These are phyloP conservation scores for Crocallis elinguaria DNA, from an alignment of 2,888 invertebrate species.

Conservation along the genomic window DNA sequence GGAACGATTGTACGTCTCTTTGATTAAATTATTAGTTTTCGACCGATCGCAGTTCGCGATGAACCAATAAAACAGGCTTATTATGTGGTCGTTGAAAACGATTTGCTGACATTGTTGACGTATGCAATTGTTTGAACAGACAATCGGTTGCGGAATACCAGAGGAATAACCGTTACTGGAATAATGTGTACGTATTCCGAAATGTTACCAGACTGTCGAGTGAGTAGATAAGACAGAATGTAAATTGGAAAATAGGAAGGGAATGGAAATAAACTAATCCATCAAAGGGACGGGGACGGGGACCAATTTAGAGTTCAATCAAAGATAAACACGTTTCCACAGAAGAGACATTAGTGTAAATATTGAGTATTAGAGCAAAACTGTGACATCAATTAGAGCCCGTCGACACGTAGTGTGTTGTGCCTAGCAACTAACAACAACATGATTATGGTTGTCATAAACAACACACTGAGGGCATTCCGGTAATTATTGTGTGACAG, in stretches of 20 bases:
- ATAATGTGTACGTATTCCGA: neutral
- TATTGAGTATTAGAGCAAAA: constrained; percentile 42
- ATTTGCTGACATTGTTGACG: constrained; percentile 42
- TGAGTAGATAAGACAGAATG: neutral
- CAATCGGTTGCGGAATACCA: neutral
- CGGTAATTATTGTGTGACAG: constrained; percentile 34
- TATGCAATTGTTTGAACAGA: neutral
- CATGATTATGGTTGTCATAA: constrained; percentile 36
- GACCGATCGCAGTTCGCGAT: constrained; percentile 17
- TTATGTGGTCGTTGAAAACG: constrained; percentile 39
- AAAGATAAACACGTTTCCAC: constrained; percentile 19
- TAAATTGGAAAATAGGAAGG: neutral
- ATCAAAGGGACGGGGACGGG: constrained; percentile 16
- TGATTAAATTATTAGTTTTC: constrained; percentile 66
- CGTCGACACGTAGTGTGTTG: constrained; percentile 36
- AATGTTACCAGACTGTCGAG: neutral
- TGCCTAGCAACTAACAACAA: constrained; percentile 36
- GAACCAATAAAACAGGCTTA: constrained; percentile 18
- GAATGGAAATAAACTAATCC: neutral
- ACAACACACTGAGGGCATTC: constrained; percentile 30
- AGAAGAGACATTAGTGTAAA: constrained; percentile 39
- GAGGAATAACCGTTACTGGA: neutral
- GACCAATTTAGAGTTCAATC: constrained; percentile 25
- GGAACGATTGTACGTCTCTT: constrained; percentile 40
- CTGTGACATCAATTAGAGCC: constrained; percentile 39